Evolutionary conservation across 2,888 invertebrate species (phyloP).

Genomic region (Trachelus iudaicus): DNA sequence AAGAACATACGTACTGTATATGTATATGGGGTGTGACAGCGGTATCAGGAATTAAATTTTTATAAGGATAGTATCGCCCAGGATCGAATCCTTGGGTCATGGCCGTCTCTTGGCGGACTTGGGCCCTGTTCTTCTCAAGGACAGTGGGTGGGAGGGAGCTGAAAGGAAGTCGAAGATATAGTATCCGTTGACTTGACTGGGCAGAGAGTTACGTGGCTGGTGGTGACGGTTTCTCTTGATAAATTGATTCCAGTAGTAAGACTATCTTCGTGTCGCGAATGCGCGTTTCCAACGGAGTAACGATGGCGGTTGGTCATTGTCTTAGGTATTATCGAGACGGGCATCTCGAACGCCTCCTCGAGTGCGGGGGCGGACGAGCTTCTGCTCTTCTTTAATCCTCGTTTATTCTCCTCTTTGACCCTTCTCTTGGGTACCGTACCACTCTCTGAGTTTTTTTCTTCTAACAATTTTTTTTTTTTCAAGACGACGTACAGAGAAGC

Average conservation of each 20-base stretch:
- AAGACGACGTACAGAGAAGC: background rate
- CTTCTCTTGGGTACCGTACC: constrained; percentile 14
- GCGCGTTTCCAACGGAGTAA: constrained; percentile 48
- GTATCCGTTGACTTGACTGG: background rate
- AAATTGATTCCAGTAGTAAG: constrained; percentile 46
- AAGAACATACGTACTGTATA: too few species aligned
- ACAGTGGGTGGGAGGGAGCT: background rate
- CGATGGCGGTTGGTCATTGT: constrained; percentile 59
- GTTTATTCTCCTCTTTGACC: constrained; percentile 13
- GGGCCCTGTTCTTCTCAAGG: background rate
- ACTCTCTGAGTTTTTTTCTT: background rate
- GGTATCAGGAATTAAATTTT: too few species aligned
- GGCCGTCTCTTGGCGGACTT: background rate
- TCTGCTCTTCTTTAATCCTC: constrained; percentile 21
- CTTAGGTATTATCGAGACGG: constrained; percentile 53
- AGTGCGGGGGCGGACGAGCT: constrained; percentile 51
- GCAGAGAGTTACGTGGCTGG: constrained; percentile 22
- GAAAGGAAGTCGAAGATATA: background rate
- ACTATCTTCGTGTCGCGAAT: constrained; percentile 38
- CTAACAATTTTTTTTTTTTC: constrained; percentile 7
- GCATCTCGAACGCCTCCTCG: constrained; percentile 53
- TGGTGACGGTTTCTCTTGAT: constrained; percentile 37
- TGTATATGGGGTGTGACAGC: background rate
- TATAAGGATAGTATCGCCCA: background rate
- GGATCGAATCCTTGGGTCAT: background rate